phyloP scores from a whole-genome alignment of 2,797 vertebrate genomes.

The Lemur catta region DNA sequence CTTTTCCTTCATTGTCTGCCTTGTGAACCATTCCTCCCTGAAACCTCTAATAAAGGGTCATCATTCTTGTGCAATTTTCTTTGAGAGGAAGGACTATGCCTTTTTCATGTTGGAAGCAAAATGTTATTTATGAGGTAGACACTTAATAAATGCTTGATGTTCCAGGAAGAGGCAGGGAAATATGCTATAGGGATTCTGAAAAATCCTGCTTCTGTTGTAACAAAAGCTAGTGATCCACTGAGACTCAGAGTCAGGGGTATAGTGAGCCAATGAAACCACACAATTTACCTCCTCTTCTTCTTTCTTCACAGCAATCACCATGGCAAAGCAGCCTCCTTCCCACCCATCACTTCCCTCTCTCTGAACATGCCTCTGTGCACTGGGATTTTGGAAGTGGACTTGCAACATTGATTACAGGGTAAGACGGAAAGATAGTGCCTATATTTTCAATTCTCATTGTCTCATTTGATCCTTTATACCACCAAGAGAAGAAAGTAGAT shows the following conservation, averaged over 20 bases:
- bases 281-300: background rate
- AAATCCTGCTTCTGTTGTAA: background rate
- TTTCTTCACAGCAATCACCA: background rate
- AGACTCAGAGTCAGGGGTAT: background rate
- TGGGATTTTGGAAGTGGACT: background rate
- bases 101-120: constrained; percentile 1
- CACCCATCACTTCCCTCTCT: background rate
- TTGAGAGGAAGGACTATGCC: background rate
- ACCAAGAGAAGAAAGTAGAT: background rate
- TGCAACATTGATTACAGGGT: background rate
- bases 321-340: background rate
- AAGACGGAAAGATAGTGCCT: background rate
- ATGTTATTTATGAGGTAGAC: background rate
- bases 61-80: background rate
- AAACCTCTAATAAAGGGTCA: background rate
- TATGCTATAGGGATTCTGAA: background rate
- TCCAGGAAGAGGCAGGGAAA: background rate
- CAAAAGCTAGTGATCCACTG: background rate
- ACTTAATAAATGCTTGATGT: background rate
- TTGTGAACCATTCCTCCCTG: background rate
- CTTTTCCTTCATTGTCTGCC: background rate
- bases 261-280: background rate
- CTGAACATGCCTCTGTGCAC: background rate
- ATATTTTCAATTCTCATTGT: background rate
- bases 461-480: background rate